Conservation (phyloP, 2,888 invertebrate genomes). For the Cephus sareptanus region DNA sequence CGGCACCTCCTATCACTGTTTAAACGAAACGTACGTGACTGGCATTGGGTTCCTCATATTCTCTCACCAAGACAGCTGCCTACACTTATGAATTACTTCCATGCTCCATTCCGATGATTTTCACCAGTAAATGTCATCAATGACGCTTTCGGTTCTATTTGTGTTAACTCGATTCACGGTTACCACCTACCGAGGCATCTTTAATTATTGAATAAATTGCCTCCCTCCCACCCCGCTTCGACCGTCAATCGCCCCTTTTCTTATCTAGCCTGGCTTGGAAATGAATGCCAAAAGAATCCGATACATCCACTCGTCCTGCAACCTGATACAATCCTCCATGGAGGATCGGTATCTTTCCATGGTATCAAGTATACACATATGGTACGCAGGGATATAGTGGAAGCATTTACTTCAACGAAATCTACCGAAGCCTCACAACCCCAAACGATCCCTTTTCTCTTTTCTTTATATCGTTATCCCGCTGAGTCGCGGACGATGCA, state of each 20-base stretch:
- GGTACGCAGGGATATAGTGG: not conserved
- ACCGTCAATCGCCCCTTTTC: not conserved
- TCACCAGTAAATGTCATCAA: not conserved
- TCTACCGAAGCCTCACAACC: not conserved
- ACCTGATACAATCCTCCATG: not conserved
- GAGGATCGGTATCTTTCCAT: not conserved
- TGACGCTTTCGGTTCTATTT: not conserved
- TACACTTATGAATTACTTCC: not conserved
- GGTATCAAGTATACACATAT: not conserved
- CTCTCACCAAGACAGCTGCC: not conserved
- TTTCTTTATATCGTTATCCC: not conserved
- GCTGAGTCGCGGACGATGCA: not conserved
- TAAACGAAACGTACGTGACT: not conserved
- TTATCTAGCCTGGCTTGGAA: not conserved
- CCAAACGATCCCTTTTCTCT: not conserved
- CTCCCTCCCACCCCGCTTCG: not conserved
- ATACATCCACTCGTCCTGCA: not conserved
- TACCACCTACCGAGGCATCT: not conserved
- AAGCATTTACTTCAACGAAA: not conserved
- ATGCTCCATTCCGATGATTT: not conserved
- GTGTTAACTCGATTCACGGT: not conserved
- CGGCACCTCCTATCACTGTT: not conserved
- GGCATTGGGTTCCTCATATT: not conserved
- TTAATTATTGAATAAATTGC: not conserved
- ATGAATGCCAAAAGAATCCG: not conserved